A percentile compares a stretch with the other conserved stretches of the same genome.
Conservation (phyloP, 1,140 invertebrate genomes). For the Druon quercuslanigerum region DNA sequence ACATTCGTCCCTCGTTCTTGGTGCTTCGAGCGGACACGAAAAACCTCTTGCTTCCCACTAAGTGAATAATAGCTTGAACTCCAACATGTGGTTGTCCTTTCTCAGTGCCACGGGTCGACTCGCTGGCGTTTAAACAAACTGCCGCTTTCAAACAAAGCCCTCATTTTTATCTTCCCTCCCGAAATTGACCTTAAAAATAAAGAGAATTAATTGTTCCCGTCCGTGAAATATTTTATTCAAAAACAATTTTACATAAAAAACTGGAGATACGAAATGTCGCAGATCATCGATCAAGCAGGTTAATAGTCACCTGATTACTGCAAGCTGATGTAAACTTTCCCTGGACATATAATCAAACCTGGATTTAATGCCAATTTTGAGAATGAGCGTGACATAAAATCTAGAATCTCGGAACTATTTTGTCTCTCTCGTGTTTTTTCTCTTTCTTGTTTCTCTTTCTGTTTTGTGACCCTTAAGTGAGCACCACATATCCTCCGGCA, state of each 20-base stretch:
- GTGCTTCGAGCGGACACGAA: constrained; percentile 45
- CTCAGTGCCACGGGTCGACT: background rate
- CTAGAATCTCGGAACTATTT: no score
- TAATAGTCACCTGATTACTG: no score
- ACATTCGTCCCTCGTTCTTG: constrained; percentile 35
- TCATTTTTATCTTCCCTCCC: background rate
- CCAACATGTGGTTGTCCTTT: constrained; percentile 33
- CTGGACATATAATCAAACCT: no score
- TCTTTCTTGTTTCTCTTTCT: no score
- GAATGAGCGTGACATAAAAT: no score
- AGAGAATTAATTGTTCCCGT: background rate
- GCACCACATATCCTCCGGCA: no score
- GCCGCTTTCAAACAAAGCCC: constrained; percentile 11
- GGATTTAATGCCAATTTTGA: no score
- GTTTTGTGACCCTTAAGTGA: no score
- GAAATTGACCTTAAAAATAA: background rate
- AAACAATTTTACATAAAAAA: background rate
- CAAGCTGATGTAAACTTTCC: no score
- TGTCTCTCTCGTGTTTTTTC: no score
- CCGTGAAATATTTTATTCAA: background rate
- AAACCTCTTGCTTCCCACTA: constrained; percentile 46
- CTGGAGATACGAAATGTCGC: no score
- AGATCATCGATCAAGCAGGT: no score
- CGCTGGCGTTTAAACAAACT: constrained; percentile 10
- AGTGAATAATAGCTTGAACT: constrained; percentile 42